Conservation (phyloP, 2,113 vertebrate species). For the Fregata magnificens region DNA sequence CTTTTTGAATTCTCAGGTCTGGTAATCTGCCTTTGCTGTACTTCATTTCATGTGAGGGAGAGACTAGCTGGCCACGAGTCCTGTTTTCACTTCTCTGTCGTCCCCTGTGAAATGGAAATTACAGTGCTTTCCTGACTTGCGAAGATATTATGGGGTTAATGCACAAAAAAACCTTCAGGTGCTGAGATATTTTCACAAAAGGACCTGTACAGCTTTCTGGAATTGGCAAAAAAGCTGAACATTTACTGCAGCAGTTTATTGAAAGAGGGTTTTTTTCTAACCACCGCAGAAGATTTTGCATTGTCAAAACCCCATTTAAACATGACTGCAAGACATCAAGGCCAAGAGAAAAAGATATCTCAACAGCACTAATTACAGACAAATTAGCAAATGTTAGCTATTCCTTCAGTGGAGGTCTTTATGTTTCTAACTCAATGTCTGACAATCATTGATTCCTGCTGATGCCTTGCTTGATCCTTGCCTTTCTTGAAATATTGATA, state of each 20-base stretch:
- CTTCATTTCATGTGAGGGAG: not conserved
- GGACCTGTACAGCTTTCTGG: not conserved
- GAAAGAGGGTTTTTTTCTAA: not conserved
- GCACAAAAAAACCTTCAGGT: not conserved
- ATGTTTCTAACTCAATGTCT: not conserved
- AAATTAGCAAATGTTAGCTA: not conserved
- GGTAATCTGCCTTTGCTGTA: not conserved
- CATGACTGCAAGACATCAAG: not conserved
- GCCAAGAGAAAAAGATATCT: not conserved
- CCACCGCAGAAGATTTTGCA: not conserved
- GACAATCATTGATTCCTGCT: not conserved
- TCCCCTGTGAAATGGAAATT: not conserved
- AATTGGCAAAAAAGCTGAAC: not conserved
- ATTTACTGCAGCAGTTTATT: not conserved
- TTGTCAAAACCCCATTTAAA: not conserved
- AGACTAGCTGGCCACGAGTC: not conserved
- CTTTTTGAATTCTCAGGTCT: not conserved
- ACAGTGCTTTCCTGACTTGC: not conserved
- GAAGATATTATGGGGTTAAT: not conserved
- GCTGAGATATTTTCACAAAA: not conserved
- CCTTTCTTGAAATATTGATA: not conserved
- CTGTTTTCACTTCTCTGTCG: not conserved
- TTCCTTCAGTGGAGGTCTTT: not conserved
- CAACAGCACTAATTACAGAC: not conserved
- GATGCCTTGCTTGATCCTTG: too few species aligned